These are phyloP conservation scores for Pseudochirops cupreus DNA, from an alignment of 2,797 vertebrate genomes.

Conservation along the genomic window DNA sequence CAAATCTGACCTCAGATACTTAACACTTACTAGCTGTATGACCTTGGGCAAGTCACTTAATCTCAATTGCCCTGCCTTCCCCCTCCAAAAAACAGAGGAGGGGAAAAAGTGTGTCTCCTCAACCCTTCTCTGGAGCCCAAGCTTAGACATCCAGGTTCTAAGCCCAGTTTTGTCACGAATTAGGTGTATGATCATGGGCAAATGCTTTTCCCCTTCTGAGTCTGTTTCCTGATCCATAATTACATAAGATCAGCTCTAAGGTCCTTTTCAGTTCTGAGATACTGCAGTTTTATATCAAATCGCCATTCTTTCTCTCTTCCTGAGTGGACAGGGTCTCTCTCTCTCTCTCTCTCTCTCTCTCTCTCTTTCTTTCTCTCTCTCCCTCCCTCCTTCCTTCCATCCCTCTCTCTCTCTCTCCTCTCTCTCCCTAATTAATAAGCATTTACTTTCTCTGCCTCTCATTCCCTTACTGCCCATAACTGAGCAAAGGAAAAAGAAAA, in stretches of 20 bases:
- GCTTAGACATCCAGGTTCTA: neutral
- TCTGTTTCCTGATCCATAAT: conserved; percentile 31
- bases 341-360: too few species aligned
- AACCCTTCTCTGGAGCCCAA: neutral
- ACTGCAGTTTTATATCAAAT: neutral
- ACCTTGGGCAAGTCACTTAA: too few species aligned
- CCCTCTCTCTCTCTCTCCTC: too few species aligned
- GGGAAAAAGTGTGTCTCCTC: neutral
- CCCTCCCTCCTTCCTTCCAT: too few species aligned
- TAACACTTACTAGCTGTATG: too few species aligned
- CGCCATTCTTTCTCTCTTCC: neutral
- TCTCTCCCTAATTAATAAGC: neutral
- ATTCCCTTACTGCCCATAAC: neutral
- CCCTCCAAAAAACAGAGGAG: too few species aligned
- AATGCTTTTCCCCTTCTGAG: neutral
- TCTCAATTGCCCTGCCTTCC: too few species aligned
- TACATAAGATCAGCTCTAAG: neutral
- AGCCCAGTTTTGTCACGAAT: neutral
- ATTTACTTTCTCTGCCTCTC: neutral
- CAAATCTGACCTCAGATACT: too few species aligned
- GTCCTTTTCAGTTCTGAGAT: neutral
- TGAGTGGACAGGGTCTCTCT: neutral
- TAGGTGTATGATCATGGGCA: conserved; percentile 8
- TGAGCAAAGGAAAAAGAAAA: neutral
- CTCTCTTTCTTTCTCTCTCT: neutral